Base-by-base conservation (phyloP, 1,140 invertebrate species). In the Camponotus floridanus region DNA sequence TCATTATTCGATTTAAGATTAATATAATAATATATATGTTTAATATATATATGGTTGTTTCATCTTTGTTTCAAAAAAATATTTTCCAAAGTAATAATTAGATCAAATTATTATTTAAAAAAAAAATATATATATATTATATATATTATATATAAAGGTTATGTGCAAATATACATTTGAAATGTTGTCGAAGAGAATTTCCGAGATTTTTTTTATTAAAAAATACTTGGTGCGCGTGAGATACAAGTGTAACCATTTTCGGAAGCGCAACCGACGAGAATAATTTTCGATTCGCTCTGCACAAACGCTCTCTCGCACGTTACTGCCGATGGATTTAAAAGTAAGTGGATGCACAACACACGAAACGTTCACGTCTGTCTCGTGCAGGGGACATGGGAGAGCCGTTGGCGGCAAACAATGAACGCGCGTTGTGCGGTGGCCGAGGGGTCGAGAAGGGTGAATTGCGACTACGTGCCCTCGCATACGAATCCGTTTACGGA, bases 401-500 rank as follows among this genome's bases (percentile, higher is more conserved):
- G 13, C 13, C 55, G 79, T 36, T 76, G 64, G 68, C 64, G 78
- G 83, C 89, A 90, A 90, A 91, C 88, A 90, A 91, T 86, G 68
- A 78, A 81, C 57, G 61, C 61, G 45, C 86, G 78, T 71, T 68
- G 70, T 85, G 62, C 55, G 68, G 13, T 79, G 65, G 88, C 31
- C 86, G 74, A 84, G 86, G 76, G 85, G 71, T 78, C 88, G 85
- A 87, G 87, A 90, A 92, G 92, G 92, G 92, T 91, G 92, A 93
- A 93, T 93, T 91, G 91, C 92, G 86, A 88, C 64, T 93, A 92
- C 92, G 92, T 93, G 92, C 88, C 88, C 78, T 71, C 48, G 92
- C 92, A 93, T 93, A 92, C 91, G 89, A 93, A 93, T 92, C 67
- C 67, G 67, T 73, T 73, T 68, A 39, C 81, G 71, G 48, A 51